Percentiles rank a stretch among this genome's conserved stretches.
Conservation (phyloP, 2,113 vertebrate genomes). For the Phyllostomus discolor region DNA sequence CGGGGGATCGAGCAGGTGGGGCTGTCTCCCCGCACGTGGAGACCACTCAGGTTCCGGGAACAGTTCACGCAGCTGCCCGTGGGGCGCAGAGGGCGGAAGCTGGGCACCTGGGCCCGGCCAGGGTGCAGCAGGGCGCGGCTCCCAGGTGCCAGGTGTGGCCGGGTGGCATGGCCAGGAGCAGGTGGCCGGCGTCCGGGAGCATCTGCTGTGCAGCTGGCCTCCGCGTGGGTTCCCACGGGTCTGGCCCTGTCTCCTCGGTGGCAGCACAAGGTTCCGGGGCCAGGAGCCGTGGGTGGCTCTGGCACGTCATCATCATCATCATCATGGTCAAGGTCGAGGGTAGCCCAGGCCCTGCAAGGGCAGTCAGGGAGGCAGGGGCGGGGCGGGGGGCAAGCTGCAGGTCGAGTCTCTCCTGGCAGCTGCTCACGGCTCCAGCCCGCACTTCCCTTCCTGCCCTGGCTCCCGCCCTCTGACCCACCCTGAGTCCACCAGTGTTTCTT, state of each 20-base stretch:
- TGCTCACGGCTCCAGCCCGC: background rate
- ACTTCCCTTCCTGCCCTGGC: background rate
- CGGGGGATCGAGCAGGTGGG: background rate
- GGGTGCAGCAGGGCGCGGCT: too few species aligned
- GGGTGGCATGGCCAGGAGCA: background rate
- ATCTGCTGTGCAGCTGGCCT: background rate
- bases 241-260: too few species aligned
- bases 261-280: too few species aligned
- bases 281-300: too few species aligned
- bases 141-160: too few species aligned
- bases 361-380: accelerated
- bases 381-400: background rate
- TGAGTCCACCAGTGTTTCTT: background rate
- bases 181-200: background rate
- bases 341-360: background rate
- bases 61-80: background rate
- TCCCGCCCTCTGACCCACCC: background rate
- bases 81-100: background rate
- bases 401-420: background rate
- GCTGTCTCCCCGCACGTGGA: background rate
- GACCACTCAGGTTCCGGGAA: background rate
- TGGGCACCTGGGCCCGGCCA: too few species aligned
- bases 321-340: too few species aligned
- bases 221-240: background rate
- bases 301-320: too few species aligned